phyloP scores from a whole-genome alignment of 2,113 vertebrate species.

The Corydoras sp. region DNA sequence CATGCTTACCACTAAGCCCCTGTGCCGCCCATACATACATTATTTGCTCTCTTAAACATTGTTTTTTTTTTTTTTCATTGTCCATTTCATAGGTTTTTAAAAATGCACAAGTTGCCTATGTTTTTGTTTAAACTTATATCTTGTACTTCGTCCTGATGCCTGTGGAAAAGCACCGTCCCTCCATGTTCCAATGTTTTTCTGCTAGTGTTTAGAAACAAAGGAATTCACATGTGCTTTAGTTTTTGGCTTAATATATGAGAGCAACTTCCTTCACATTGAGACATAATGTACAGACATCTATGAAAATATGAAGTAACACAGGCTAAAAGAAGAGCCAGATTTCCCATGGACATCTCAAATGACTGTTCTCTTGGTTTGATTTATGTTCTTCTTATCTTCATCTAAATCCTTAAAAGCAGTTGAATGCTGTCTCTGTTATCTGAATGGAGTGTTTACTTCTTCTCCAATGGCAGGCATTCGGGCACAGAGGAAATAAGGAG shows the following conservation, averaged over 20 bases:
- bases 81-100: no score
- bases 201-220: conserved; percentile 7
- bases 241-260: background rate
- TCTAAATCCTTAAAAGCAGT: background rate
- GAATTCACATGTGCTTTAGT: background rate
- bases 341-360: background rate
- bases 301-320: background rate
- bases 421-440: background rate
- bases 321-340: background rate
- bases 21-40: no score
- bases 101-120: no score
- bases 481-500: conserved; percentile 33
- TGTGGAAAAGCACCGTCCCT: background rate
- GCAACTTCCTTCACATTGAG: background rate
- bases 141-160: background rate
- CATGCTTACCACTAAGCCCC: no score
- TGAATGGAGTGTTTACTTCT: conserved; percentile 1
- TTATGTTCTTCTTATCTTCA: background rate
- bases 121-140: no score
- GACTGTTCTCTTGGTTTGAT: background rate
- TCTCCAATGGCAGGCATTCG: conserved; percentile 9
- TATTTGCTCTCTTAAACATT: no score
- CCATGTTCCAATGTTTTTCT: background rate
- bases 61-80: no score
- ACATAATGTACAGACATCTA: background rate